Evolutionary conservation across 2,888 invertebrate species (phyloP), one percentile per base, ranked within the genome.

Genomic region (Athalia rosae): DNA sequence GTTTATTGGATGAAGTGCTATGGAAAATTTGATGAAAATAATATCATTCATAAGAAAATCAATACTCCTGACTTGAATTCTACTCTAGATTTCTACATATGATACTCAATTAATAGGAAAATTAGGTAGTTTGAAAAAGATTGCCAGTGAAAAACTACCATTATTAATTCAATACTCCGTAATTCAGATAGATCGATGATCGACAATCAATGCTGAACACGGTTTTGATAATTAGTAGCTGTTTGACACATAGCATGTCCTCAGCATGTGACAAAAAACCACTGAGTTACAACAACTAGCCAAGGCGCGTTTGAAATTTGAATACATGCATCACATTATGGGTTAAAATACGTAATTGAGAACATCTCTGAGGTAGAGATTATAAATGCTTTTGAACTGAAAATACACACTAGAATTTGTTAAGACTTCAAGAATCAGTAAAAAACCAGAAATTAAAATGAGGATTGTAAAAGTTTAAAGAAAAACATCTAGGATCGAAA

Each of bases 401-500:
- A 58, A 71, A 71, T 43, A 58, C 71, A 71, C 58, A 13, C 56
- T 58, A 6, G 45, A 58, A 56, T 13, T 50, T 67, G 48, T 41
- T 71, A 43, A 71, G 13, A 9, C 58, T 41, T 11, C 11, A 56
- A 59, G 64, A 45, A n/a, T 41, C 5, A 71, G 58, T 13, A 62
- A 9, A 62, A 9, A 15, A 76, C 47, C 41, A 15, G 13, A 45
- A 71, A 71, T 28, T 71, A 13, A 63, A n/a, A 59, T n/a, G 6
- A 59, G 7, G 11, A 13, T 8, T 59, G 11, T 6, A 28, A 15
- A 53, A 53, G 41, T 64, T 11, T 2, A 4, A 64, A 63, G 28
- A 63, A 61, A 61, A 74, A 74, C 74, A 74, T 74, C 74, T 62
- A 74, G 41, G 41, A 74, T 62, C 48, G 74, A 74, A 61, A 74